Percentiles rank a stretch among this genome's conserved stretches.
These are phyloP conservation scores for Epistrophe grossulariae DNA, from an alignment of 2,888 invertebrate species.

Conservation along the genomic window DNA sequence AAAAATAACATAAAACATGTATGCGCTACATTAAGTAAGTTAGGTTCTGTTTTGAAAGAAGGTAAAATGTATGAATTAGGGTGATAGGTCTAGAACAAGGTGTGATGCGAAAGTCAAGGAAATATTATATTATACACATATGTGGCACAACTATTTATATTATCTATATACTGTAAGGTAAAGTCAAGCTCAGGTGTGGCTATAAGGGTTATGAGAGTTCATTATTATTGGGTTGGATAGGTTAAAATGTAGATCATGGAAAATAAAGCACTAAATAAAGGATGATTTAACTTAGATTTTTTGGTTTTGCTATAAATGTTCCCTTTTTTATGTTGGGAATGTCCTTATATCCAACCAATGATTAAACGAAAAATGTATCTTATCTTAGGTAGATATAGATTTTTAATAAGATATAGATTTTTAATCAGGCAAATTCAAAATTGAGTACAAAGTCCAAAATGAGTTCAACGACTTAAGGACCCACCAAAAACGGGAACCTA, in stretches of 20 bases:
- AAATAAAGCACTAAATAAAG: not conserved
- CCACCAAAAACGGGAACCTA: too few species aligned
- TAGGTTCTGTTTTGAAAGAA: slow-evolving; percentile 5
- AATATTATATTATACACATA: slow-evolving; percentile 1
- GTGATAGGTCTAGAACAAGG: slow-evolving; percentile 16
- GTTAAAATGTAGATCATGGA: not conserved
- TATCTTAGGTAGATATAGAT: not conserved
- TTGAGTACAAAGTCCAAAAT: too few species aligned
- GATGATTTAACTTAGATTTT: slow-evolving; percentile 2
- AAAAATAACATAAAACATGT: slow-evolving; percentile 20
- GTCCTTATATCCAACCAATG: too few species aligned
- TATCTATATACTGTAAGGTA: not conserved
- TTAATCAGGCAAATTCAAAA: not conserved
- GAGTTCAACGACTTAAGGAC: too few species aligned
- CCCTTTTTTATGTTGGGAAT: not conserved
- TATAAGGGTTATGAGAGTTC: slow-evolving; percentile 42
- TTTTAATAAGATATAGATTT: not conserved
- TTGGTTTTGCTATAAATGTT: not conserved
- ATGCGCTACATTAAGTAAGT: slow-evolving; percentile 51
- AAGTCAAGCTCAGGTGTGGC: slow-evolving; percentile 35
- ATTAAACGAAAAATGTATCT: not conserved
- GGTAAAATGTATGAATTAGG: not conserved
- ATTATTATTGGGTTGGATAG: slow-evolving; percentile 24
- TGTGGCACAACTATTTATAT: not conserved
- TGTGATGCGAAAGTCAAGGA: slow-evolving; percentile 16